These are phyloP conservation scores for Erannis defoliaria DNA, from an alignment of 2,888 invertebrate species.

Conservation along the genomic window DNA sequence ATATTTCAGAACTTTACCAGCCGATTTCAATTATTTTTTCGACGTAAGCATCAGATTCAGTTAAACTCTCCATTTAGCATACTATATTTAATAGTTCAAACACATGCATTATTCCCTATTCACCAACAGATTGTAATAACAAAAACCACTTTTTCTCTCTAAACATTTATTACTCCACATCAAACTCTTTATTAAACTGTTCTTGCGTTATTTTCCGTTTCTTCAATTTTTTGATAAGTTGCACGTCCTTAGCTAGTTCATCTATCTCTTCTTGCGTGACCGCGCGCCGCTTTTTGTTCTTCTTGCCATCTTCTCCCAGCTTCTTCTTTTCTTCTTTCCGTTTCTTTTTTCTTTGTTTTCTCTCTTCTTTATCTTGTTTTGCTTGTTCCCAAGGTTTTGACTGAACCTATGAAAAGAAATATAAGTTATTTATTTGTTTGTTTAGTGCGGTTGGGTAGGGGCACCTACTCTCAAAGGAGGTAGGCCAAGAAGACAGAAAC, in stretches of 20 bases:
- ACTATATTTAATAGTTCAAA: too few species aligned
- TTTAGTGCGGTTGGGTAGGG: too few species aligned
- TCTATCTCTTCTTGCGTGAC: constrained; percentile 91
- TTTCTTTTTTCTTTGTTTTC: constrained; percentile 87
- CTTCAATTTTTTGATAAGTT: constrained; percentile 94
- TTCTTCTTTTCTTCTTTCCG: constrained; percentile 86
- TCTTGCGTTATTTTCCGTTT: constrained; percentile 91
- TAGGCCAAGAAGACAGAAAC: too few species aligned
- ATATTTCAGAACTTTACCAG: too few species aligned
- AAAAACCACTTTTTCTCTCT: neutral
- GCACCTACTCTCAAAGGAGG: too few species aligned
- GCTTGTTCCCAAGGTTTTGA: constrained; percentile 93
- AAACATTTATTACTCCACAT: constrained; percentile 63
- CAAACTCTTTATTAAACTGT: constrained; percentile 89
- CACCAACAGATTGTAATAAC: too few species aligned
- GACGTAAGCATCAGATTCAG: too few species aligned
- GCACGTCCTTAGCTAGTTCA: constrained; percentile 92
- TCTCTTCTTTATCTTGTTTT: constrained; percentile 90
- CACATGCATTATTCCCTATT: too few species aligned
- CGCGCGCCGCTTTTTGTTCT: constrained; percentile 66
- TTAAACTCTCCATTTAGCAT: too few species aligned
- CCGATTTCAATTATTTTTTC: too few species aligned
- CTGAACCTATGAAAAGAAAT: constrained; percentile 68
- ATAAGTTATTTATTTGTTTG: too few species aligned
- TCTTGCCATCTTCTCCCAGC: constrained; percentile 81